phyloP scores from a whole-genome alignment of 2,113 vertebrate genomes.

The Lampris incognitus region DNA sequence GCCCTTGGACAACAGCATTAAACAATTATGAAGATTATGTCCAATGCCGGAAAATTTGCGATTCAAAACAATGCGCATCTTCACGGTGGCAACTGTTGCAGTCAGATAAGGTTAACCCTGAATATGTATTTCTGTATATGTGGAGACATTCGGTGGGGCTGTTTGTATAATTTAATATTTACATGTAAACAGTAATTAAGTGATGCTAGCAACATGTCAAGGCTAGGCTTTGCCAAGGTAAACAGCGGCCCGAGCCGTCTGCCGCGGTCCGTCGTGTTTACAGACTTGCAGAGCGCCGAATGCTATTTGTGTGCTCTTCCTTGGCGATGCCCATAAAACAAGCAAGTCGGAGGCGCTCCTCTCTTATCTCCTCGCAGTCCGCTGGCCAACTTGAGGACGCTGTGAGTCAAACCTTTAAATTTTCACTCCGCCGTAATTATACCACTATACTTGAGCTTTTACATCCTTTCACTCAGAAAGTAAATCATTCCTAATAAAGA shows the following conservation, averaged over 20 bases:
- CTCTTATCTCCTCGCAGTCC: conserved; percentile 79
- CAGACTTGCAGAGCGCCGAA: conserved; percentile 72
- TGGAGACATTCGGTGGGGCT: conserved; percentile 68
- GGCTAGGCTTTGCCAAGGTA: conserved; percentile 79
- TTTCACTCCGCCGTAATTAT: conserved; percentile 84
- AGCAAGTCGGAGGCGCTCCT: conserved; percentile 62
- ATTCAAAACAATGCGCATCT: conserved; percentile 81
- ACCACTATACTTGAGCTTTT: conserved; percentile 84
- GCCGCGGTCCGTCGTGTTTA: conserved; percentile 80
- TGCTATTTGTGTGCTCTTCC: conserved; percentile 75
- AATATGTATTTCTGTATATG: conserved; percentile 78
- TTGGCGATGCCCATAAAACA: conserved; percentile 80
- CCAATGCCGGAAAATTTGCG: conserved; percentile 79
- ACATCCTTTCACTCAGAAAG: conserved; percentile 85
- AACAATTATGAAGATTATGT: conserved; percentile 84
- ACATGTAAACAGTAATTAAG: conserved; percentile 83
- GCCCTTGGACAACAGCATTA: conserved; percentile 85
- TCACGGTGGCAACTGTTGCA: conserved; percentile 75
- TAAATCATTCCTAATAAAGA: conserved; percentile 88
- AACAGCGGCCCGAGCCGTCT: conserved; percentile 72
- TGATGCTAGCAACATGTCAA: conserved; percentile 70
- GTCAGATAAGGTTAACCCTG: conserved; percentile 85
- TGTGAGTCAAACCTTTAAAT: conserved; percentile 86
- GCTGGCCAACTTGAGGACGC: conserved; percentile 82
- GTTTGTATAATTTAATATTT: conserved; percentile 83